Conservation (phyloP, 2,113 vertebrate genomes). For the Thalassarche chlororhynchos region DNA sequence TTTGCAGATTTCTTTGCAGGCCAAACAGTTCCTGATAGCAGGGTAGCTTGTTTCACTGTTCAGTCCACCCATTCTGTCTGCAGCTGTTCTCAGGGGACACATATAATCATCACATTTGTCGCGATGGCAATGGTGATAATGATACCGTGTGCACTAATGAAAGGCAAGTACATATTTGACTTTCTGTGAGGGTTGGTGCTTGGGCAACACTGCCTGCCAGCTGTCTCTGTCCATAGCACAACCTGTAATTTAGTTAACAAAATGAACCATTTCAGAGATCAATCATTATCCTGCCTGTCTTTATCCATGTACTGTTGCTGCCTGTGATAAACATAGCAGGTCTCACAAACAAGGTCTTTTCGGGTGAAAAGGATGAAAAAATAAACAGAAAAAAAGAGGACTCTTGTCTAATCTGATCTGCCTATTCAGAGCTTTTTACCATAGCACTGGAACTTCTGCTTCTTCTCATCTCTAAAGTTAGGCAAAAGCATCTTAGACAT, state of each 20-base stretch:
- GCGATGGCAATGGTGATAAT: constrained; percentile 31
- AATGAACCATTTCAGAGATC: constrained; percentile 67
- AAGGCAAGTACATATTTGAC: constrained; percentile 56
- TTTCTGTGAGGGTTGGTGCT: constrained; percentile 16
- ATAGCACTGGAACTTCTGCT: neutral
- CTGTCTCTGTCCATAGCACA: constrained; percentile 55
- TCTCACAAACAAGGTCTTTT: neutral
- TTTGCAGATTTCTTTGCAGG: neutral
- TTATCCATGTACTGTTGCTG: constrained; percentile 32
- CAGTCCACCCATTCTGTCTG: constrained; percentile 41
- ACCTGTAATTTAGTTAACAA: constrained; percentile 78
- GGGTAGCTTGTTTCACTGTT: neutral
- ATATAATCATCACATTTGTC: constrained; percentile 61
- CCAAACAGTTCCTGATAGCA: neutral
- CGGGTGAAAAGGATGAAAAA: neutral
- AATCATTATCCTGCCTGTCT: constrained; percentile 46
- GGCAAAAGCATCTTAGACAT: neutral
- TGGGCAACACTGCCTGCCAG: constrained; percentile 34
- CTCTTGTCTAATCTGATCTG: neutral
- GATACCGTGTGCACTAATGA: constrained; percentile 34
- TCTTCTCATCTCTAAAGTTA: neutral
- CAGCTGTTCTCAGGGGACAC: constrained; percentile 19
- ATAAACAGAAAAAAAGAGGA: neutral
- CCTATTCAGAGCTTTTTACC: neutral
- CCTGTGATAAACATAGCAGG: constrained; percentile 9